Conservation (phyloP, 2,888 invertebrate genomes). For the Chymomyza fuscimana region DNA sequence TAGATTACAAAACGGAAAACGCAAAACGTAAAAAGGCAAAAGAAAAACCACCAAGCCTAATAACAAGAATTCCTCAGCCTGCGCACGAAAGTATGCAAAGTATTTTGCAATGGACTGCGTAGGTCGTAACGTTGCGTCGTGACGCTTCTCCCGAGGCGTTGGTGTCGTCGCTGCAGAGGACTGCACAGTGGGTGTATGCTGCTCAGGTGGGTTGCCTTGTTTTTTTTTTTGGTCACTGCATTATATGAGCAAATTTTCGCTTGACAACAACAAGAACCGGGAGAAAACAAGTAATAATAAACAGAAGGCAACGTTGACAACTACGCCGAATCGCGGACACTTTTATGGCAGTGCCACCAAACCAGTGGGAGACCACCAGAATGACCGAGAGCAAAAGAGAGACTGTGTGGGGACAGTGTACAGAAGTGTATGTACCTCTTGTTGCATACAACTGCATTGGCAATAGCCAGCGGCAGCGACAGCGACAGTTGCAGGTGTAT, state of each 20-base stretch:
- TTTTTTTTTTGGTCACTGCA: background rate
- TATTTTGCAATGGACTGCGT: background rate
- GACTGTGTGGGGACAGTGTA: background rate
- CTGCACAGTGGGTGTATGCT: background rate
- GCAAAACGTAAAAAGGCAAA: background rate
- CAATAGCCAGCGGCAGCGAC: slow-evolving; percentile 6
- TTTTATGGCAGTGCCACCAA: background rate
- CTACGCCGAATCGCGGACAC: background rate
- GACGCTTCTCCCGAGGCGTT: background rate
- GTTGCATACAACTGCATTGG: slow-evolving; percentile 10
- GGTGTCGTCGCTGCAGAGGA: background rate
- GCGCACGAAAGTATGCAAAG: slow-evolving; percentile 15
- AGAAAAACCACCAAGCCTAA: slow-evolving; percentile 14
- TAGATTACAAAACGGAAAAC: slow-evolving; percentile 6
- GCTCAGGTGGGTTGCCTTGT: background rate
- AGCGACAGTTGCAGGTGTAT: slow-evolving; percentile 28
- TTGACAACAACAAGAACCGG: slow-evolving; percentile 4
- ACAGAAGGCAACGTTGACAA: background rate
- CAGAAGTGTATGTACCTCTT: slow-evolving; percentile 8
- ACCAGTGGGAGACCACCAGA: background rate
- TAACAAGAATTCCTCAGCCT: slow-evolving; percentile 8
- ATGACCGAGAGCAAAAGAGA: slow-evolving; percentile 13
- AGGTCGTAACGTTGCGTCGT: background rate
- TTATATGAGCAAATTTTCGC: slow-evolving; percentile 2
- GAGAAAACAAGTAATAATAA: slow-evolving; percentile 4